These are phyloP conservation scores for Coccyzus lansbergi DNA, from an alignment of 2,797 vertebrate species.

Conservation along the genomic window DNA sequence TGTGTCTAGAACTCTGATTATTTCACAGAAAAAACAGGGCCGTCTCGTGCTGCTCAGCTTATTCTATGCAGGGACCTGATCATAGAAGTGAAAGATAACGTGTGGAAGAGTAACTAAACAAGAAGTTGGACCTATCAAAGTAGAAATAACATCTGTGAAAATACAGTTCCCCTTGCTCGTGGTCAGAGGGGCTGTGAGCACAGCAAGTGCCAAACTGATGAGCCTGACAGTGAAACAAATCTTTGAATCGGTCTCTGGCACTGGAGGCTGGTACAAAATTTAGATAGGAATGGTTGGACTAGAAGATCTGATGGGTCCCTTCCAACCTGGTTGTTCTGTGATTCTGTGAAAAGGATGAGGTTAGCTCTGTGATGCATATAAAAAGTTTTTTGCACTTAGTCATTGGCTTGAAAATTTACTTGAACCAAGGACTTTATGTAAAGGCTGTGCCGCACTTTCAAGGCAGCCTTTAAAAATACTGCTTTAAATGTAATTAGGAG, in stretches of 20 bases:
- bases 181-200: neutral
- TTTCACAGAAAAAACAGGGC: conserved; percentile 11
- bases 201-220: neutral
- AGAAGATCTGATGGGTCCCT: too few relatives aligned
- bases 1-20: neutral
- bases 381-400: neutral
- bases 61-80: neutral
- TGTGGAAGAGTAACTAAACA: neutral
- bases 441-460: neutral
- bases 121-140: neutral
- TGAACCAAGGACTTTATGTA: neutral
- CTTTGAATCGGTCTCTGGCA: neutral
- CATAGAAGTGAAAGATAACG: neutral
- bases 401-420: neutral
- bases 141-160: neutral
- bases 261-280: neutral
- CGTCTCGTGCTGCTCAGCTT: neutral
- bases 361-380: neutral
- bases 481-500: neutral
- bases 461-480: conserved; percentile 14
- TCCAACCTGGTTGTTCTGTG: too few relatives aligned
- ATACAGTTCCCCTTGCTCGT: neutral
- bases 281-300: too few relatives aligned
- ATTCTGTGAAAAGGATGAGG: neutral
- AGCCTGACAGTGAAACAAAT: neutral